Conservation (phyloP, 2,888 invertebrate species). For the Neoascia interrupta region DNA sequence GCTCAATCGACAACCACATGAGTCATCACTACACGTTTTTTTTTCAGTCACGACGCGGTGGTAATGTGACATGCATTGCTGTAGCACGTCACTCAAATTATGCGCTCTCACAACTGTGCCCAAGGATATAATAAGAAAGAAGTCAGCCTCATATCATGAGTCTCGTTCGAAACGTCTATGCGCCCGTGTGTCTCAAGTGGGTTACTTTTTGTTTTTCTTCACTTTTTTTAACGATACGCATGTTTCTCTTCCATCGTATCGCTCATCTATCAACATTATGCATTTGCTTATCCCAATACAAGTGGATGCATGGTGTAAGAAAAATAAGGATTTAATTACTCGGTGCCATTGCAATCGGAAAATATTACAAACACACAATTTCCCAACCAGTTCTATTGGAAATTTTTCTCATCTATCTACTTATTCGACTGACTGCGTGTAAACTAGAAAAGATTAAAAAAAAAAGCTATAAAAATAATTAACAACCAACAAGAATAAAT, state of each 20-base stretch:
- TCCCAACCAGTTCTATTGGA: too few relatives aligned
- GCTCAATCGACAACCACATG: too few relatives aligned
- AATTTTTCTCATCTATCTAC: too few relatives aligned
- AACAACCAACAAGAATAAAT: too few relatives aligned
- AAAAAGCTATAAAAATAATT: not conserved
- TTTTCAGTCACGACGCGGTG: not conserved
- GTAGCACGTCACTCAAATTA: conserved; percentile 15
- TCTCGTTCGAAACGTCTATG: conserved; percentile 5
- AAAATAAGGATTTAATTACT: too few relatives aligned
- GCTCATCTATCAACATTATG: conserved; percentile 33
- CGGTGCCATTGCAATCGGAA: too few relatives aligned
- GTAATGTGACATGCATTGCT: conserved; percentile 14
- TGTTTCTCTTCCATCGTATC: not conserved
- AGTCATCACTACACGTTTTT: not conserved
- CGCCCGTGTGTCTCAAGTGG: conserved; percentile 11
- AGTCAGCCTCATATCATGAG: conserved; percentile 10
- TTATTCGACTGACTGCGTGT: not conserved
- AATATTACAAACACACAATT: too few relatives aligned
- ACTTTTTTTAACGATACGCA: not conserved
- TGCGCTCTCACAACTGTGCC: conserved; percentile 7
- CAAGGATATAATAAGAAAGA: conserved; percentile 11
- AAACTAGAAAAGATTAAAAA: not conserved
- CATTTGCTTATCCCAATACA: conserved; percentile 26
- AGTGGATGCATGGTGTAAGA: conserved; percentile 17
- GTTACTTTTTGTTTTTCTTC: not conserved